Base-by-base conservation (phyloP, 1,140 invertebrate genomes). In the Aphelinus certus region DNA sequence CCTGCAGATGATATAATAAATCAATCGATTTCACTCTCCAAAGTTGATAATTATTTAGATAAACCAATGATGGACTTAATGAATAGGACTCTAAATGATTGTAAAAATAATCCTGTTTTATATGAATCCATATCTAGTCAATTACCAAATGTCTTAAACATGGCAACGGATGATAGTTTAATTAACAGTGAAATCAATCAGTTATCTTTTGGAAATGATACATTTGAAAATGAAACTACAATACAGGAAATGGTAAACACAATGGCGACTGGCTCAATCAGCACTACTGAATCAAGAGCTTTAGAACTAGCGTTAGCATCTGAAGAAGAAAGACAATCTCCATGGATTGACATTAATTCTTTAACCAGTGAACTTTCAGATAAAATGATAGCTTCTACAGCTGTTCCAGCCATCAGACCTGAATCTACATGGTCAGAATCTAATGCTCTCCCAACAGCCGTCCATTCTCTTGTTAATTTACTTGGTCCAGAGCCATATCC, bases 291-390 rank as follows among this genome's bases (percentile, higher is more conserved):
- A 56, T 89, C 90, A 1, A 92, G 92, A 84, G 92, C 92, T 2
- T 88, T 93, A 63, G 90, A 94, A 80, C 80, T 94, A 70, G 92
- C 93, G 5, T 86, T 93, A 68, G 92, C 92, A 0, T 92, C 92
- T n/a, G 92, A 94, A 79, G 91, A 94, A 72, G 93, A 94, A 85
- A 85, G 92, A 53, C 91, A 93, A 75, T 91, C 91, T 6, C 90
- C 92, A 3, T 94, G 93, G 93, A 88, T 92, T 5, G 91, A 93
- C 78, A 73, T 73, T 9, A 76, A 76, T 53, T 72, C 75, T 7
- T 51, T 76, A 45, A 73, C 75, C 10, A 73, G 56, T 69, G 70
- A 76, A 64, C 60, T 76, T 48, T 64, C 70, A 46, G 71, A 76
- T 42, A 79, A 82, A 57, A 92, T 92, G 1, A 91, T 91, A 71